Evolutionary conservation across 2,888 invertebrate genomes (phyloP).

Genomic region (Deroplatys truncata): DNA sequence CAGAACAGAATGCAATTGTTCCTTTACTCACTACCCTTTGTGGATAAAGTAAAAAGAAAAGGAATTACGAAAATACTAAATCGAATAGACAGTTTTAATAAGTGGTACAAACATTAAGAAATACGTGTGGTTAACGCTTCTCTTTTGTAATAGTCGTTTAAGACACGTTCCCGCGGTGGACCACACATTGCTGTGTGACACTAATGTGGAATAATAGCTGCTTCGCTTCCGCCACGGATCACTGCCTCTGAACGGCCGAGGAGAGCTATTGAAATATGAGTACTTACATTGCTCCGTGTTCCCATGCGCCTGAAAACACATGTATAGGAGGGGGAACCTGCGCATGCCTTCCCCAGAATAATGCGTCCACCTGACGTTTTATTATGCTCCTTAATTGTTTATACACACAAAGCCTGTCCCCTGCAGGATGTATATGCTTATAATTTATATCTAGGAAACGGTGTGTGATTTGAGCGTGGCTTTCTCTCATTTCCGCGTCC

Average conservation of each 20-base stretch:
- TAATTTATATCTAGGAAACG: background rate
- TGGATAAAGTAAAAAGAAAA: no score
- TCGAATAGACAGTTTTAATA: background rate
- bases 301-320: background rate
- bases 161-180: background rate
- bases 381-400: background rate
- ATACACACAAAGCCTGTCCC: background rate
- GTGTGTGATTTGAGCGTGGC: background rate
- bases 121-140: background rate
- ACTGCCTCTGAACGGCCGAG: background rate
- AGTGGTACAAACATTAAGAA: background rate
- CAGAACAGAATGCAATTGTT: no score
- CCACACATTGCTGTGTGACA: background rate
- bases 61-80: background rate
- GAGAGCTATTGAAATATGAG: background rate
- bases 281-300: background rate
- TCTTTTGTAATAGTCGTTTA: background rate
- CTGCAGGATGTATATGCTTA: no score
- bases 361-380: background rate
- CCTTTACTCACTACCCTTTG: no score
- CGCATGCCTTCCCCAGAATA: no score
- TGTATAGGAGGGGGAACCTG: background rate
- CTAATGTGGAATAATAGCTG: slow-evolving; percentile 1
- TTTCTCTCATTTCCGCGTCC: background rate
- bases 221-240: background rate